Evolutionary conservation across 2,797 vertebrate genomes (phyloP).

Genomic region (Microctenopoma lineatum): DNA sequence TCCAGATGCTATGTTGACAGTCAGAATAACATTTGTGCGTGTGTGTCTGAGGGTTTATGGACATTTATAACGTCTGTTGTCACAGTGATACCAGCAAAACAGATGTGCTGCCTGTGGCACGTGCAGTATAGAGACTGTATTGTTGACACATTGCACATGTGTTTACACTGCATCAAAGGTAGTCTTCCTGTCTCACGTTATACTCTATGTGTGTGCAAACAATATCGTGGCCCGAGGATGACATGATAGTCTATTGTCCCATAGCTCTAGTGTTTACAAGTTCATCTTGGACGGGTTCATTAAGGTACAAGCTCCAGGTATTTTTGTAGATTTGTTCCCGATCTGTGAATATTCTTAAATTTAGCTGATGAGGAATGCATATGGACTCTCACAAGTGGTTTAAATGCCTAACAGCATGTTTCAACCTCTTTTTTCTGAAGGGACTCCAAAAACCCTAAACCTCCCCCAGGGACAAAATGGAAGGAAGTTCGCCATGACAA

Average conservation of each 20-base stretch:
- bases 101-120: slow-evolving; percentile 15
- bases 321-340: too few relatives aligned
- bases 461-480: slow-evolving; percentile 92
- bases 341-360: neutral
- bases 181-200: slow-evolving; percentile 59
- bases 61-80: slow-evolving; percentile 25
- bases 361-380: neutral
- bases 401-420: neutral
- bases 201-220: slow-evolving; percentile 44
- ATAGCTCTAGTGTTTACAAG: slow-evolving; percentile 10
- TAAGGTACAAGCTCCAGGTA: neutral
- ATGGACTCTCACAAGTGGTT: too few relatives aligned
- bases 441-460: slow-evolving; percentile 91
- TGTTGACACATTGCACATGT: slow-evolving; percentile 16
- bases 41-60: slow-evolving; percentile 2
- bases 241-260: slow-evolving; percentile 22
- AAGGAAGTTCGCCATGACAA: slow-evolving; percentile 96
- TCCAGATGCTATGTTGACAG: slow-evolving; percentile 33
- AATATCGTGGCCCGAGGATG: slow-evolving; percentile 39
- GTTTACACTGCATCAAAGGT: slow-evolving; percentile 61
- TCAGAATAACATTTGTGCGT: slow-evolving; percentile 4
- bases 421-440: slow-evolving; percentile 66
- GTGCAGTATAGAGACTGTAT: slow-evolving; percentile 11
- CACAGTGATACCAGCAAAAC: slow-evolving; percentile 5
- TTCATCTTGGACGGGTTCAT: neutral